Base-by-base conservation (phyloP, 35 echinoderm and acorn worm species). In the Lytechinus variegatus region DNA sequence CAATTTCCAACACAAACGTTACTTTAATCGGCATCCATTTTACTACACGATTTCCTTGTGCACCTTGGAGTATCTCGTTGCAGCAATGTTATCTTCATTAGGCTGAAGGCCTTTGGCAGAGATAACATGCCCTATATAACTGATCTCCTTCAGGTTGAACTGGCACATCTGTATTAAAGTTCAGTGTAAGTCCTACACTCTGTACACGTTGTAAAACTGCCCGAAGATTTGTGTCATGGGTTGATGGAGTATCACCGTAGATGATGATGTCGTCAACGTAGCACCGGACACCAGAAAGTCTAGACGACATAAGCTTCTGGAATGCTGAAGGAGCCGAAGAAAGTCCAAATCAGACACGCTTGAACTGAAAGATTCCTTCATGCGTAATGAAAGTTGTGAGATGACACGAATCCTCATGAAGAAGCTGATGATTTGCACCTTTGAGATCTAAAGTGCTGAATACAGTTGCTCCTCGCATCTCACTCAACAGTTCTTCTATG, bases 361-460 rank as follows among this genome's bases (percentile, higher is more conserved):
- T 92, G 55, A 95, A 97, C 12, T 79, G 52, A 51, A 93, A 97
- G 28, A 97, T 27, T 24, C 94, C 95, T 27, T 95, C 88, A 53
- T 97, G 96, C 1, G 96, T 95, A 7, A 97, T 92, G 89, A 97
- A 97, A 4, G 96, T 55, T 8, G 96, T 97, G n/a, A 95, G 27
- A 87, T 97, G 53, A 33, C 96, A 33, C 0, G 55, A 55, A n/a
- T 94, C 86, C 33, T 94, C 87, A 79, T 89, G 95, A 16, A 57
- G 27, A 19, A 96, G 12, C 16, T 97, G 97, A 90, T 96, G 97
- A 58, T 97, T 96, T 3, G 95, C 95, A 2, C 86, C 72, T 9
- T 53, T 33, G 13, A 95, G 86, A 54, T 97, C 95, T 29, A 97
- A 54, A 29, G 91, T 87, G 7, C 58, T 86, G 56, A 95, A 97